Conservation (phyloP, 1,140 invertebrate genomes). For the Leptinotarsa lineolata region DNA sequence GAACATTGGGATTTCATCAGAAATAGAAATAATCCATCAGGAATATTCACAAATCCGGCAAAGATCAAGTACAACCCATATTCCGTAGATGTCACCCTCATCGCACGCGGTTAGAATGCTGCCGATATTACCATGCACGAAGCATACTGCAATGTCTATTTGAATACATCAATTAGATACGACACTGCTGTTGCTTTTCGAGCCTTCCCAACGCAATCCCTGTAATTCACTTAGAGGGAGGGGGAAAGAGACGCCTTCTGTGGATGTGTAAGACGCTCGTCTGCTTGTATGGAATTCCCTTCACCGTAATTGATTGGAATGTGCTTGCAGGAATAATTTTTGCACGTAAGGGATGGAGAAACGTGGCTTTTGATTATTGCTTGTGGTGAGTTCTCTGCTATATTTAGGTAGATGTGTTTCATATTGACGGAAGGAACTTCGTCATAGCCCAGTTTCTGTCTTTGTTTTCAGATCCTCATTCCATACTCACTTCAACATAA, state of each 20-base stretch:
- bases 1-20: no score
- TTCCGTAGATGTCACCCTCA: no score
- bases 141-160: constrained; percentile 12
- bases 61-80: no score
- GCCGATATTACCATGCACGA: constrained; percentile 12
- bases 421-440: no score
- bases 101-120: not conserved
- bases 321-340: constrained; percentile 6
- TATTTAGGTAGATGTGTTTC: no score
- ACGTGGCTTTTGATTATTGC: no score
- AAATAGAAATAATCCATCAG: no score
- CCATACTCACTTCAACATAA: no score
- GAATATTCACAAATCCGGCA: no score
- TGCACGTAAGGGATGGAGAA: not conserved
- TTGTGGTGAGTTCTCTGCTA: no score
- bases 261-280: not conserved
- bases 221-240: constrained; percentile 12
- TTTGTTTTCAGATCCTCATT: no score
- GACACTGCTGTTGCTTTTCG: constrained; percentile 21
- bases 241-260: not conserved
- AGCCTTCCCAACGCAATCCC: not conserved
- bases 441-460: no score
- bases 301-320: not conserved
- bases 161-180: constrained; percentile 26
- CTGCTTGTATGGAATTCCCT: not conserved